Percentiles rank a stretch among this genome's conserved stretches.
These are phyloP conservation scores for Ormia ochracea DNA, from an alignment of 2,888 invertebrate species.

Conservation along the genomic window DNA sequence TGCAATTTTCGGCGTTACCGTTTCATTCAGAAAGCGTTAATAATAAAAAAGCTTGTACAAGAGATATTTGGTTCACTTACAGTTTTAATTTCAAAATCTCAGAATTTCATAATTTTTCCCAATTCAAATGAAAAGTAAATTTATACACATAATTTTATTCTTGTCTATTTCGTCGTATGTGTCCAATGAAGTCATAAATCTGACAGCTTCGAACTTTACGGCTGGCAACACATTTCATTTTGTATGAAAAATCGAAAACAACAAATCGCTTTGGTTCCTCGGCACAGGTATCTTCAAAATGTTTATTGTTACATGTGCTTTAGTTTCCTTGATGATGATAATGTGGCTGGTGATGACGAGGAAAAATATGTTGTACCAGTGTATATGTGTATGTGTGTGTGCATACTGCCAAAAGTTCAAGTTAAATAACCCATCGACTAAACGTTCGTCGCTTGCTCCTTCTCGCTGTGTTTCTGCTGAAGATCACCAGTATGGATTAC, in stretches of 20 bases:
- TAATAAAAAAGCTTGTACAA: background rate
- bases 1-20: background rate
- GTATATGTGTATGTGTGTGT: background rate
- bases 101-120: too few species aligned
- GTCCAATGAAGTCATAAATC: too few species aligned
- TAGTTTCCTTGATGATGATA: conserved; percentile 40
- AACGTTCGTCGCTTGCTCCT: conserved; percentile 9
- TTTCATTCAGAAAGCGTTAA: too few species aligned
- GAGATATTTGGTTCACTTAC: background rate
- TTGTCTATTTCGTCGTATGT: too few species aligned
- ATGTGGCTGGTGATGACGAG: conserved; percentile 66
- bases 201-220: background rate
- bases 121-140: too few species aligned
- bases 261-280: conserved; percentile 11
- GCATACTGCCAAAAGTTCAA: conserved; percentile 16
- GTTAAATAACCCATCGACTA: conserved; percentile 41
- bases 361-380: conserved; percentile 42
- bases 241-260: background rate
- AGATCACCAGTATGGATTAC: conserved; percentile 74
- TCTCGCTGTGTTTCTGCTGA: conserved; percentile 22
- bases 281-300: background rate
- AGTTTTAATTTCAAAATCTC: too few species aligned
- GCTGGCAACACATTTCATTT: background rate
- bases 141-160: too few species aligned
- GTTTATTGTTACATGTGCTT: background rate